These are phyloP conservation scores for Teleopsis dalmanni DNA, from an alignment of 1,140 invertebrate species.

Conservation along the genomic window DNA sequence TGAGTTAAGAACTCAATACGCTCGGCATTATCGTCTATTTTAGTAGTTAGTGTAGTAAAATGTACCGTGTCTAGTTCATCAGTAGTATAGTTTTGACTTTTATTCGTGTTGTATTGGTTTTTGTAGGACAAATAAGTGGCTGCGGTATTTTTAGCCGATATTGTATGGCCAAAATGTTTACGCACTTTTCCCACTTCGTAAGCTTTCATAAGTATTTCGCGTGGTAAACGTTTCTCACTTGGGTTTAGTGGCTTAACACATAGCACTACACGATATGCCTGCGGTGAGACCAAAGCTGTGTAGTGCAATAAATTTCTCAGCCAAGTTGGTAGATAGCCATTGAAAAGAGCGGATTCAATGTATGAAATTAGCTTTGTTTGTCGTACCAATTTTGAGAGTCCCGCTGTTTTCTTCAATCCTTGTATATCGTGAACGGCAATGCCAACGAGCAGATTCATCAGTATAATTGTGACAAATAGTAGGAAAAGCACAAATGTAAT, in stretches of 20 bases:
- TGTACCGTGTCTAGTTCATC: constrained; percentile 36
- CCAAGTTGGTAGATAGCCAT: constrained; percentile 63
- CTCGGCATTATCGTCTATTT: constrained; percentile 56
- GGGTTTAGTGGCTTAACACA: constrained; percentile 74
- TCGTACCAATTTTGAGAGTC: constrained; percentile 64
- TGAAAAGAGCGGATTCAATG: constrained; percentile 62
- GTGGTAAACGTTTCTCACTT: constrained; percentile 66
- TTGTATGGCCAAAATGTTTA: constrained; percentile 58
- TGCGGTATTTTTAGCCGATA: constrained; percentile 53
- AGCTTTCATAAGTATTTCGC: constrained; percentile 65
- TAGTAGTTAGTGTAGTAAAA: constrained; percentile 51
- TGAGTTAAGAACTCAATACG: constrained; percentile 52
- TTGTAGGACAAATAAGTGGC: constrained; percentile 52
- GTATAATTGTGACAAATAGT: constrained; percentile 68
- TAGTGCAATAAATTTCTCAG: constrained; percentile 63
- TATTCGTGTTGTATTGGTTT: constrained; percentile 54
- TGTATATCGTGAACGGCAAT: constrained; percentile 76
- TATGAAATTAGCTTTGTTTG: constrained; percentile 70
- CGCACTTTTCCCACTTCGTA: constrained; percentile 66
- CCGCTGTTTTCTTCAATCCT: constrained; percentile 67
- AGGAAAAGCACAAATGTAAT: constrained; percentile 66
- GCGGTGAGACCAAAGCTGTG: constrained; percentile 65
- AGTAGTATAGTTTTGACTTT: constrained; percentile 48
- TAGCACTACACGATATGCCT: constrained; percentile 66
- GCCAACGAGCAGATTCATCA: constrained; percentile 74